phyloP scores from a whole-genome alignment of 2,888 invertebrate genomes.

The Acanthosoma haemorrhoidale region DNA sequence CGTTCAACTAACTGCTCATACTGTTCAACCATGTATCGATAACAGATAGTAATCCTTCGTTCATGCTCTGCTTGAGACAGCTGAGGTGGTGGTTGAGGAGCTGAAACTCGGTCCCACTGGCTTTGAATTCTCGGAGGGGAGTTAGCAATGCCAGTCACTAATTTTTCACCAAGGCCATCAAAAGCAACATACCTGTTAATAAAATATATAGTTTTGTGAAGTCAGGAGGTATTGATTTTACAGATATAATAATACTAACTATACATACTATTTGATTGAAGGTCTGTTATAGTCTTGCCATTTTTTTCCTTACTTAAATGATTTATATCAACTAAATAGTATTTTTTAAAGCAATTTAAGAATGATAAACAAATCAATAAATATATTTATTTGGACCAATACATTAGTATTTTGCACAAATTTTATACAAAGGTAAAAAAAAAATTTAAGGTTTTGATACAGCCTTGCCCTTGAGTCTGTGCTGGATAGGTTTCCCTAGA shows the following conservation, averaged over 20 bases:
- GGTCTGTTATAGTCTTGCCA: slow-evolving; percentile 49
- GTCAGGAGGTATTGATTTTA: not conserved
- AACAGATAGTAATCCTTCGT: slow-evolving; percentile 47
- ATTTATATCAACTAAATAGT: slow-evolving; percentile 68
- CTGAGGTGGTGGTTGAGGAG: slow-evolving; percentile 43
- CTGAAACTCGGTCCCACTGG: slow-evolving; percentile 51
- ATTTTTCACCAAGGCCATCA: slow-evolving; percentile 70
- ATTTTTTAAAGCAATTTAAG: no score
- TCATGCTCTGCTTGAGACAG: slow-evolving; percentile 49
- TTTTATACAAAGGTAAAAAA: no score
- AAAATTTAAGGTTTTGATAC: no score
- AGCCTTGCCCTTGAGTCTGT: no score
- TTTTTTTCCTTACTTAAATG: slow-evolving; percentile 72
- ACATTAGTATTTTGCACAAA: no score
- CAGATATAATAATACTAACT: not conserved
- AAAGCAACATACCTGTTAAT: slow-evolving; percentile 67
- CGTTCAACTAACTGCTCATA: slow-evolving; percentile 51
- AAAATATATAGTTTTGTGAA: not conserved
- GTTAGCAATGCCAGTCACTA: slow-evolving; percentile 79
- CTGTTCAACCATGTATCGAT: slow-evolving; percentile 50
- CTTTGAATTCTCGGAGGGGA: slow-evolving; percentile 47
- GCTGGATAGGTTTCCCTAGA: no score
- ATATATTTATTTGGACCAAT: no score
- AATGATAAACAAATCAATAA: no score
- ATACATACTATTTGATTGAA: not conserved